Base-by-base conservation (phyloP, 2,797 vertebrate species). In the Galago senegalensis region DNA sequence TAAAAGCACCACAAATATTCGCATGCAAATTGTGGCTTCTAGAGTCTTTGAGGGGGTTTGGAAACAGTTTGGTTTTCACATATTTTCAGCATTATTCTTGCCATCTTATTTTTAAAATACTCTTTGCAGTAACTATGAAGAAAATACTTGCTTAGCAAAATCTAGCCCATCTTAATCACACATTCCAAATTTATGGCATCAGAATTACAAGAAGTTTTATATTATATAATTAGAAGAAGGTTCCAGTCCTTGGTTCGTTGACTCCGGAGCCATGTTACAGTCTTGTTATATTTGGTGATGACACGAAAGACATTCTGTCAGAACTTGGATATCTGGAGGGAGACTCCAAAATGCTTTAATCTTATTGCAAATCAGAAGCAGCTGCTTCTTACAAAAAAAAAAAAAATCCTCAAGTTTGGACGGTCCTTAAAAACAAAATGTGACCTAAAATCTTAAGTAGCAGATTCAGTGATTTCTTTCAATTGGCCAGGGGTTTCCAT, bases 171-270 rank as follows among this genome's bases (percentile, higher is more conserved):
- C 76, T 96, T 91, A 81, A 93, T 92, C 95, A 80, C 56, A 65
- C 83, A 95, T 95, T 97, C 94, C 96, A 93, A 89, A 75, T 96
- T 93, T 69, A 60, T 94, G 72, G 84, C 95, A 95, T 95, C 96
- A 96, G 91, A 96, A 92, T 94, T 93, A 87, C 58, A 92, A 96
- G 88, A 70, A 93, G 85, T 92, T 93, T 94, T 61, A 53, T 91
- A 72, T 95, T 92, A 37, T 91, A 91, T 67, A 96, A 95, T 89
- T 89, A 97, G 88, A 84, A 88, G 96, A 94, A 95, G 96, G 89
- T 95, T 89, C 93, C 91, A 69, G 89, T 80, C 87, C 94, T 96
- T 56, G 87, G 96, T 87, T 95, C 96, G 60, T 40, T 93, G 96
- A 80, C 87, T 79, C 72, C 82, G 83, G 87, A 89, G 76, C 67